Percentiles rank a stretch among this genome's conserved stretches.
phyloP scores from a whole-genome alignment of 2,113 vertebrate species.

The Platycercus adscitus region DNA sequence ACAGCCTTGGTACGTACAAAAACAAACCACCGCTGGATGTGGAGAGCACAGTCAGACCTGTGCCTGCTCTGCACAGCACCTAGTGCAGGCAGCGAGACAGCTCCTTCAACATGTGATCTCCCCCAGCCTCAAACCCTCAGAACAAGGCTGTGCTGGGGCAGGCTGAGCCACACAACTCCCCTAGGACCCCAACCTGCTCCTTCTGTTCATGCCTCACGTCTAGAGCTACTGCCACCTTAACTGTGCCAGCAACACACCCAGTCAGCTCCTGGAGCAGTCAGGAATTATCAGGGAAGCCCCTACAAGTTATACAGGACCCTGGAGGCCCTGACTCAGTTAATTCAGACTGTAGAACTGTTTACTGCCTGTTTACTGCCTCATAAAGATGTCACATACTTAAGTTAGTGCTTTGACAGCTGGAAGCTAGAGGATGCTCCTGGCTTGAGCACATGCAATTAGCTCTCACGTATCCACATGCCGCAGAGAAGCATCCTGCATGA shows the following conservation, averaged over 20 bases:
- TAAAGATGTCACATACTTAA: not conserved
- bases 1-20: not conserved
- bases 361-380: not conserved
- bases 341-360: not conserved
- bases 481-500: not conserved
- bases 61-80: not conserved
- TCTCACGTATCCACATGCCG: accelerated
- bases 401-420: not conserved
- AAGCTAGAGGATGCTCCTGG: not conserved
- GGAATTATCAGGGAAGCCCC: not conserved
- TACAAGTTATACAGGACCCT: not conserved
- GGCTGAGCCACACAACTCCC: accelerated
- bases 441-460: not conserved
- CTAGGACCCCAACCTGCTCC: not conserved
- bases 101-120: not conserved
- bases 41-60: not conserved
- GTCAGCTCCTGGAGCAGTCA: not conserved
- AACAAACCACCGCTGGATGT: not conserved
- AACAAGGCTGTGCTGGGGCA: not conserved
- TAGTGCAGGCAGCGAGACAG: not conserved
- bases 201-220: not conserved
- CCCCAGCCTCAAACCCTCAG: not conserved
- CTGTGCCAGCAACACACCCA: not conserved
- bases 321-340: not conserved
- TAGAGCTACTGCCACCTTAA: not conserved